Evolutionary conservation across 1,140 invertebrate genomes (phyloP), one percentile per base, ranked within the genome.

Genomic region (Sesamia nonagrioides): DNA sequence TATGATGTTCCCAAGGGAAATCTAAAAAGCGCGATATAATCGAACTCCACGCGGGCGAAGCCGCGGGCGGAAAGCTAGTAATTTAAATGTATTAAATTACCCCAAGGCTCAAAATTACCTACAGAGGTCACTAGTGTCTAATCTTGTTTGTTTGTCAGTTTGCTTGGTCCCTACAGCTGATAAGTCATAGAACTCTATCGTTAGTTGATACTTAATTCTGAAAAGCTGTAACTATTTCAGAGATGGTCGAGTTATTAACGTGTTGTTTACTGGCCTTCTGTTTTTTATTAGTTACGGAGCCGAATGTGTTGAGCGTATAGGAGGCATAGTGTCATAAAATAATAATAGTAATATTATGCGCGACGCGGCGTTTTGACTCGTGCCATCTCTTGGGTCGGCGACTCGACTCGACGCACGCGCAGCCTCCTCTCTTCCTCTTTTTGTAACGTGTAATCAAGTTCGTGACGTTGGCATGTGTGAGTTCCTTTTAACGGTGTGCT

Each of bases 341-440:
- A 86, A 86, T 80, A 85, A 86, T 82, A 80, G 80, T 72, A 56
- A 37, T 75, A 84, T 73, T 78, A 83, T 82, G 77, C 74, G 77
- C 82, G 84, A 66, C 73, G 40, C 71, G 40, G 84, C 78, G 84
- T 84, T 86, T 89, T 92, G 90, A 91, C 92, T 94, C 92, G 92
- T 93, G 92, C 92, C 90, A 84, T 88, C 85, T 86, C 79, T 79
- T 82, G 88, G 91, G 90, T 92, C 91, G 91, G 73, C 79, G 81
- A 82, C 81, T 84, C 73, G 74, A 88, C 88, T 27, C 73, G 74
- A 88, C 89, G 92, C 93, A 92, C 93, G 92, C 89, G 91, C 91
- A 92, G 91, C 90, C 92, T 91, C 91, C 90, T 83, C 86, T 91
- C 84, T 93, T 92, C 89, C 84, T 92, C 88, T 88, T 92, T 92